Evolutionary conservation across 2,888 invertebrate genomes (phyloP), one percentile per base, ranked within the genome.

Genomic region (Ectemnius lituratus): DNA sequence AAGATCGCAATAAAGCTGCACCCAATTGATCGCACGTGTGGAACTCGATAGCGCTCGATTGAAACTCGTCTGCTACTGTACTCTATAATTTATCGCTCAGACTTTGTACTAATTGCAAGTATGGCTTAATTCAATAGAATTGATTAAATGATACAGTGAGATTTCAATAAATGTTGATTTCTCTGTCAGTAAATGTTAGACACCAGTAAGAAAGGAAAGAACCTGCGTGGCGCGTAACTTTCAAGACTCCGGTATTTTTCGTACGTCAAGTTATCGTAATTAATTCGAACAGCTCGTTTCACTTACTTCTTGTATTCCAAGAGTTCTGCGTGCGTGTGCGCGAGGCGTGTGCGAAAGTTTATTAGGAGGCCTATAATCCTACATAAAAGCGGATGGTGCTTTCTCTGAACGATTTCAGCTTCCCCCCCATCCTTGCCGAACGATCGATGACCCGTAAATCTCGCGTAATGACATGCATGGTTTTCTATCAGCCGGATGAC

Each of bases 331-430:
- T 59, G 20, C 23, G 20, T 23, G 60, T 49, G 27, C 11, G 37
- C 28, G 45, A 59, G 63, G 57, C 59, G 60, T 64, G 62, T 81
- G 75, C 79, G 82, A 84, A 84, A 82, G 84, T 84, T 70, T 75
- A 79, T 81, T 82, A 81, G 81, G 73, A 83, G 81, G 73, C 84
- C 76, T 82, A 82, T 81, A 84, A 81, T 82, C 82, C 82, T 84
- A 84, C 75, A 81, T 79, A 79, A 79, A 81, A 61, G 64, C 79
- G 84, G 79, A 75, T 67, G 75, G 81, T 82, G 82, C 84, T 82
- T 82, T 82, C 82, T 76, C 82, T 72, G 67, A 8, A 62, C 66
- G 73, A 79, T 73, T 81, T 76, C 71, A 71, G 64, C 58, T 3
- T 23, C 23, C 23, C 23, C 23, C 23, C 23, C 23, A 23, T 23